A percentile compares a stretch with the other conserved stretches of the same genome.
Evolutionary conservation across 2,888 invertebrate species (phyloP).

Genomic region (Lamellibrachia satsuma): DNA sequence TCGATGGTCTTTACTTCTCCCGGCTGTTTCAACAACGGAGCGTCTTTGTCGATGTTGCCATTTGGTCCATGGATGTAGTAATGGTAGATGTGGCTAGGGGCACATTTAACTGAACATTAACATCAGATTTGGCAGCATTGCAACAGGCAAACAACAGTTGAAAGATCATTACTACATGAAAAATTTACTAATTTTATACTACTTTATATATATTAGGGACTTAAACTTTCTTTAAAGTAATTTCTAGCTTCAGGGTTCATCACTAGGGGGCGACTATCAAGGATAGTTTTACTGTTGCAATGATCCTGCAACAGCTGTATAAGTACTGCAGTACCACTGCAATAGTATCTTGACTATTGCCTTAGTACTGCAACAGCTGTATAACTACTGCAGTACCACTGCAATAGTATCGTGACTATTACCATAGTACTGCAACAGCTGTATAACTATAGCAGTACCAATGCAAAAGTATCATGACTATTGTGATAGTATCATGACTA

Average conservation of each 20-base stretch:
- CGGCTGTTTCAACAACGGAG: background rate
- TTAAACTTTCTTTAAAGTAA: background rate
- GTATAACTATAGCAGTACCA: no score
- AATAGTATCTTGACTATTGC: no score
- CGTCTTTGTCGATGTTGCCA: conserved; percentile 52
- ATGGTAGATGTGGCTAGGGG: conserved; percentile 63
- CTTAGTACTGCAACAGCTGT: no score
- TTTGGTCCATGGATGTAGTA: conserved; percentile 65
- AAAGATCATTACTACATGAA: background rate
- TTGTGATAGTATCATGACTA: no score
- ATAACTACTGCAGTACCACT: no score
- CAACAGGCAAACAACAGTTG: background rate
- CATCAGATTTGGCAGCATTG: background rate
- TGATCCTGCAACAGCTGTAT: no score
- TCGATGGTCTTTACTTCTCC: background rate
- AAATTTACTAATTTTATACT: background rate
- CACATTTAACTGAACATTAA: background rate
- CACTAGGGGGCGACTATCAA: background rate
- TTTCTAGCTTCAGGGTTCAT: background rate
- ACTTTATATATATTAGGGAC: background rate
- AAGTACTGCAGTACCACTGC: no score
- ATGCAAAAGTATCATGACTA: no score
- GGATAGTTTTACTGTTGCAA: no score
- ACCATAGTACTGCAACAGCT: no score
- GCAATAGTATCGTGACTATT: no score